Evolutionary conservation across 1,140 invertebrate genomes (phyloP).

Genomic region (Lepeophtheirus salmonis): DNA sequence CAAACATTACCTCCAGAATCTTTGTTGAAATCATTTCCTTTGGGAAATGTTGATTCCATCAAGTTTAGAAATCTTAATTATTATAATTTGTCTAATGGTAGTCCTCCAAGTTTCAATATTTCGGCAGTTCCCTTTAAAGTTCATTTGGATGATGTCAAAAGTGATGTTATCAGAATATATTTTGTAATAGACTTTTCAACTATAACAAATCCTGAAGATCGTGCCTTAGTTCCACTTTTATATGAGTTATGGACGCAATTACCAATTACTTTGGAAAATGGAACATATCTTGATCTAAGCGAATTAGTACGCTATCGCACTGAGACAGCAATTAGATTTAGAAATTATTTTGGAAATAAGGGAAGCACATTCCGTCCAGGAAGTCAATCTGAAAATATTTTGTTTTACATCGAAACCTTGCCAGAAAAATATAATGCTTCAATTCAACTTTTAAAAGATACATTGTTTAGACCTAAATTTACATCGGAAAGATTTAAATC

Average conservation of each 20-base stretch:
- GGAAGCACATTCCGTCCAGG: not conserved
- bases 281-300: not conserved
- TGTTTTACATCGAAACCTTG: not conserved
- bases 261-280: not conserved
- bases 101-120: not conserved
- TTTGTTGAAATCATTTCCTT: slow-evolving; percentile 2
- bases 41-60: slow-evolving; percentile 9
- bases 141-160: not conserved
- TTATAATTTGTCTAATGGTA: not conserved
- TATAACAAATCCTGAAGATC: not conserved
- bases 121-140: not conserved
- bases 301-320: not conserved
- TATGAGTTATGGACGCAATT: not conserved
- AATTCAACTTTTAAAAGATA: not conserved
- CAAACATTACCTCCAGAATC: slow-evolving; percentile 1
- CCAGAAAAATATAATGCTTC: not conserved
- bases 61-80: not conserved
- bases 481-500: not conserved
- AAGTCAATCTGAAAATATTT: not conserved
- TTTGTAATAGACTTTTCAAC: not conserved
- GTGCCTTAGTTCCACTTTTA: not conserved
- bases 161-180: not conserved
- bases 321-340: not conserved
- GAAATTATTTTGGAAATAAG: slow-evolving; percentile 1
- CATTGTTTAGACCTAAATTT: not conserved